Base-by-base conservation (phyloP, 2,113 vertebrate species). In the Dipodomys spectabilis region DNA sequence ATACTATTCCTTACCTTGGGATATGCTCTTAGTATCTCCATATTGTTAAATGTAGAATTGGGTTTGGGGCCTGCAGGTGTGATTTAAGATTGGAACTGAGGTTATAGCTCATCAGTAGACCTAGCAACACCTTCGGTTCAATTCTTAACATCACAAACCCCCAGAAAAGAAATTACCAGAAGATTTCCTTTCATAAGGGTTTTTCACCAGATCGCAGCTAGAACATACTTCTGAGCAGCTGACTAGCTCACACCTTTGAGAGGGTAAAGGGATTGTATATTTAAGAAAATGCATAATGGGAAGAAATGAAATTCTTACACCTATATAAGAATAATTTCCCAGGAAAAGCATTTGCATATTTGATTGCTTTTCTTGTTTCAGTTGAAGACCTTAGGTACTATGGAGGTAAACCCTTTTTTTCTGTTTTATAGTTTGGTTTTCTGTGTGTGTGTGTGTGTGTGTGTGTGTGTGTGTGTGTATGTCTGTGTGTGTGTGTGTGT, bases 21-120 rank as follows among this genome's bases (percentile, higher is more conserved):
- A 83, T 10, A 71, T 25, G 39, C 2, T 57, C 13, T 28, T 27
- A 57, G 35, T 65, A 6, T 83, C 18, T 86, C 45, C 82, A 8
- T 82, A 30, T 84, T 71, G 71, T 90, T 85, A 81, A 82, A 85
- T 45, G 68, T 89, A 90, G 86, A 93, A 65, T 57, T 57, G n/a
- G 49, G 25, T 11, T 23, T 30, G 13, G 1, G 60, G 7, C 49
- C 49, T 49, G 8, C 9, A 49, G 12, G 9, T 49, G 49, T 49
- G 49, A 49, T 49, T 49, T 49, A 49, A 49, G 49, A 49, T 49
- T 49, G 49, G 49, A 12, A 49, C 49, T 49, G 49, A 12, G 12
- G 49, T 3, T 74, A 18, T 82, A 19, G 11, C 39, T 81, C 53
- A 45, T 28, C 35, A 22, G 9, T 53, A 60, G 45, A 30, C 44